Conservation (phyloP, 2,113 vertebrate genomes). For the Sapajus apella region DNA sequence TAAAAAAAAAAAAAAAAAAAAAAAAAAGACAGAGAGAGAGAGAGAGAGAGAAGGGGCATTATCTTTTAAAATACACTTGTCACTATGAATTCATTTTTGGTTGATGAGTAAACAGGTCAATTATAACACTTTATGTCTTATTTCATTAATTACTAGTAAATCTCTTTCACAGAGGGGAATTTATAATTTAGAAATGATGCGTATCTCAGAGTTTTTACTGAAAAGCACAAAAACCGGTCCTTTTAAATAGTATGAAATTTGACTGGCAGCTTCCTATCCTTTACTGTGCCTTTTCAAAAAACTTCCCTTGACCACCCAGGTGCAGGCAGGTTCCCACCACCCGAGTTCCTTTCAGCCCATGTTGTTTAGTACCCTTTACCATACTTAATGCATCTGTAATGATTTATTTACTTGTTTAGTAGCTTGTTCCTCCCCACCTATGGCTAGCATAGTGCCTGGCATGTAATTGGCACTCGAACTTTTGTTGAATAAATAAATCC, state of each 20-base stretch:
- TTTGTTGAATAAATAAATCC: background rate
- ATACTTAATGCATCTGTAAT: background rate
- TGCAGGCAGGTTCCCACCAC: background rate
- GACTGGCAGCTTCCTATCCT: background rate
- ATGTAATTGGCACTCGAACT: background rate
- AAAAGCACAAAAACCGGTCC: background rate
- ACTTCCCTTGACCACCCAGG: background rate
- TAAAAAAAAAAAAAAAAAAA: no score
- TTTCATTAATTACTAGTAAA: background rate
- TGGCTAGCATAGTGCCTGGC: background rate
- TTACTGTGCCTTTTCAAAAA: background rate
- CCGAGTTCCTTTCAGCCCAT: background rate
- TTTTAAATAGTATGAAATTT: background rate
- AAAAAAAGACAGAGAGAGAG: no score
- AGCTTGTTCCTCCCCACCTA: background rate
- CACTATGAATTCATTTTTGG: background rate
- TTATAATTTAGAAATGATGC: background rate
- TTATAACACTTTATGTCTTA: conserved; percentile 1
- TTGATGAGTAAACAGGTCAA: background rate
- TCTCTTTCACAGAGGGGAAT: background rate
- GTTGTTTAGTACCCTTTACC: background rate
- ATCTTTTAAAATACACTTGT: background rate
- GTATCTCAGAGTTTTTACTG: background rate
- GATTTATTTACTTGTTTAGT: background rate
- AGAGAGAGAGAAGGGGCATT: background rate